A percentile compares a stretch with the other conserved stretches of the same genome.
Evolutionary conservation across 2,113 vertebrate species (phyloP).

Genomic region (Pica pica): DNA sequence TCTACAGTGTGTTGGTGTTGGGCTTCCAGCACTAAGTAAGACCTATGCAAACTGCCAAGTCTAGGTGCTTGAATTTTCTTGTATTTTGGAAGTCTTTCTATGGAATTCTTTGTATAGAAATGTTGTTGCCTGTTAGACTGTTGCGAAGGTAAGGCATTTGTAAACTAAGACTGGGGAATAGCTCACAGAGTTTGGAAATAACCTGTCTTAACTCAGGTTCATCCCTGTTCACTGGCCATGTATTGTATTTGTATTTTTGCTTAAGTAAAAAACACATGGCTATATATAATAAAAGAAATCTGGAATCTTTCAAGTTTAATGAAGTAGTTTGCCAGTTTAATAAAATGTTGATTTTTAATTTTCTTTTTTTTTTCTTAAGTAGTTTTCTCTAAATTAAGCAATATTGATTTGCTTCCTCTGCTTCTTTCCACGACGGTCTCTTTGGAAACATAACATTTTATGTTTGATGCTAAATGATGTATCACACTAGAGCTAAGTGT

Average conservation of each 20-base stretch:
- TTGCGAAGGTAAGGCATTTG: background rate
- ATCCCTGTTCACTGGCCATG: background rate
- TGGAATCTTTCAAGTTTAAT: background rate
- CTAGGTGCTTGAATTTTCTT: background rate
- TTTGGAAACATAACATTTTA: background rate
- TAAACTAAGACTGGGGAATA: background rate
- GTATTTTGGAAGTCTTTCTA: background rate
- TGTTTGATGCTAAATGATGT: background rate
- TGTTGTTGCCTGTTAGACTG: background rate
- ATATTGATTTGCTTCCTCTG: background rate
- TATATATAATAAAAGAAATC: background rate
- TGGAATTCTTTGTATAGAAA: background rate
- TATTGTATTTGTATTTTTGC: too few relatives aligned
- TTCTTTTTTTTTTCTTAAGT: background rate
- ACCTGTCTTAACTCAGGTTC: background rate
- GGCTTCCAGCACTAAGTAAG: background rate
- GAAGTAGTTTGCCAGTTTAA: background rate
- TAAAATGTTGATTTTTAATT: background rate
- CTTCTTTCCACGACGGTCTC: background rate
- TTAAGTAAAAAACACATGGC: background rate
- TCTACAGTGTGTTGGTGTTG: background rate
- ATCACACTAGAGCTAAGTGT: background rate
- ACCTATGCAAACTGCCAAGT: background rate
- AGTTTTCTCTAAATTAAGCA: background rate
- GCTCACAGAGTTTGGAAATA: background rate